Percentiles rank a stretch among this genome's conserved stretches.
Evolutionary conservation across 1,140 invertebrate species (phyloP).

Genomic region (Sitophilus oryzae): DNA sequence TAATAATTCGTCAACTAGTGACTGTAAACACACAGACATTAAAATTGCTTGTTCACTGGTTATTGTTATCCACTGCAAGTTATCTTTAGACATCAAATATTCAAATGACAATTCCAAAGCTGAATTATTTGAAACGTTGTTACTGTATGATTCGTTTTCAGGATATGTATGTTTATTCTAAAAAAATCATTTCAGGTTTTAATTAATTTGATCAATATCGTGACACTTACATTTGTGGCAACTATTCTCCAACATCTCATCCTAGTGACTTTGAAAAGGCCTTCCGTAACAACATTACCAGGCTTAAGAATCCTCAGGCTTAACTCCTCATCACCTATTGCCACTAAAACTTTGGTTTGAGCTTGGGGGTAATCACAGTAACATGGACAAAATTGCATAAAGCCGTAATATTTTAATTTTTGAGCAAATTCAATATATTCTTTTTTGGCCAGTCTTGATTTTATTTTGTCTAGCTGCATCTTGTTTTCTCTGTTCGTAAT

Average conservation of each 20-base stretch:
- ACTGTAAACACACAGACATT: conserved; percentile 90
- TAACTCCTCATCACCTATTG: conserved; percentile 73
- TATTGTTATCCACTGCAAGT: conserved; percentile 88
- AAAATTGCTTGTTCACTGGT: conserved; percentile 86
- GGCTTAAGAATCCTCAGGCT: conserved; percentile 54
- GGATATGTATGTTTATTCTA: conserved; percentile 34
- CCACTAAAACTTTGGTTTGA: conserved; percentile 60
- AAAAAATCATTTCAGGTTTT: conserved; percentile 12
- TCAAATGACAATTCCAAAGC: conserved; percentile 86
- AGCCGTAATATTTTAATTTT: conserved; percentile 82
- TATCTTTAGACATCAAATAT: conserved; percentile 89
- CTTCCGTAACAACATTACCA: conserved; percentile 60
- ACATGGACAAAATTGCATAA: conserved; percentile 74
- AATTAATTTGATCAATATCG: background rate
- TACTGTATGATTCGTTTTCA: conserved; percentile 23
- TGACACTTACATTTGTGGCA: conserved; percentile 67
- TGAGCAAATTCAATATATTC: conserved; percentile 82
- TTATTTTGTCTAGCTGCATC: conserved; percentile 61
- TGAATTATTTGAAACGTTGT: conserved; percentile 36
- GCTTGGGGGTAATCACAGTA: conserved; percentile 70
- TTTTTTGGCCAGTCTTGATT: conserved; percentile 70
- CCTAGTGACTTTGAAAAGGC: conserved; percentile 84
- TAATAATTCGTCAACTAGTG: conserved; percentile 91
- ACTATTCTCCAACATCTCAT: conserved; percentile 97
- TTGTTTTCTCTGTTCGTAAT: conserved; percentile 62